Evolutionary conservation across 1,140 invertebrate genomes (phyloP).

Genomic region (Pectinophora gossypiella): DNA sequence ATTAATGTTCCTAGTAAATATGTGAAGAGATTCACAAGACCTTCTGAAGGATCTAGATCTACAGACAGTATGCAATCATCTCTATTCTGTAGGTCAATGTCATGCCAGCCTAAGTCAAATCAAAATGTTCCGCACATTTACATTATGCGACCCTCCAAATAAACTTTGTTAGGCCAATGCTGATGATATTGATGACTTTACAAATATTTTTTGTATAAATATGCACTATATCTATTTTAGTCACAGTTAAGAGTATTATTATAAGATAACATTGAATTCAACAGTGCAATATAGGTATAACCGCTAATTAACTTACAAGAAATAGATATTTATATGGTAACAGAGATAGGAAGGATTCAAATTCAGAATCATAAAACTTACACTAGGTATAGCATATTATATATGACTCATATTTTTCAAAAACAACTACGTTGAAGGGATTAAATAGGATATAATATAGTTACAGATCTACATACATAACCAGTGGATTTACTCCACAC

Average conservation of each 20-base stretch:
- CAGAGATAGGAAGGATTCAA: slow-evolving; percentile 41
- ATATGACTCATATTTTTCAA: slow-evolving; percentile 18
- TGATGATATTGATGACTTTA: not conserved
- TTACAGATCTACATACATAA: not conserved
- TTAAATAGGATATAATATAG: slow-evolving; percentile 23
- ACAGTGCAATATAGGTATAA: slow-evolving; percentile 27
- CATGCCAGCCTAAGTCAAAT: too few relatives aligned
- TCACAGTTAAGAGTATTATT: slow-evolving; percentile 15
- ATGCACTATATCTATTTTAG: slow-evolving; percentile 8
- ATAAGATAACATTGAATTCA: slow-evolving; percentile 20
- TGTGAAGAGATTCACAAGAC: too few relatives aligned
- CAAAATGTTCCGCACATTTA: too few relatives aligned
- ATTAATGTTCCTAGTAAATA: too few relatives aligned
- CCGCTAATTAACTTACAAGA: slow-evolving; percentile 18
- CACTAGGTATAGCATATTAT: slow-evolving; percentile 33
- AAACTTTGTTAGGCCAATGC: not conserved
- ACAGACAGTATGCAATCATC: too few relatives aligned
- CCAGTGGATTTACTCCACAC: not conserved
- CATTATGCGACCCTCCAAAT: too few relatives aligned
- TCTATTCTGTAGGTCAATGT: too few relatives aligned
- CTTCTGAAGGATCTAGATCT: too few relatives aligned
- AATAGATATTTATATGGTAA: slow-evolving; percentile 23
- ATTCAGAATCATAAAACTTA: slow-evolving; percentile 51
- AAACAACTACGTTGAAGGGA: slow-evolving; percentile 33
- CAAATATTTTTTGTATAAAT: not conserved